These are phyloP conservation scores for Condylura cristata DNA, from an alignment of 2,113 vertebrate species.

Conservation along the genomic window DNA sequence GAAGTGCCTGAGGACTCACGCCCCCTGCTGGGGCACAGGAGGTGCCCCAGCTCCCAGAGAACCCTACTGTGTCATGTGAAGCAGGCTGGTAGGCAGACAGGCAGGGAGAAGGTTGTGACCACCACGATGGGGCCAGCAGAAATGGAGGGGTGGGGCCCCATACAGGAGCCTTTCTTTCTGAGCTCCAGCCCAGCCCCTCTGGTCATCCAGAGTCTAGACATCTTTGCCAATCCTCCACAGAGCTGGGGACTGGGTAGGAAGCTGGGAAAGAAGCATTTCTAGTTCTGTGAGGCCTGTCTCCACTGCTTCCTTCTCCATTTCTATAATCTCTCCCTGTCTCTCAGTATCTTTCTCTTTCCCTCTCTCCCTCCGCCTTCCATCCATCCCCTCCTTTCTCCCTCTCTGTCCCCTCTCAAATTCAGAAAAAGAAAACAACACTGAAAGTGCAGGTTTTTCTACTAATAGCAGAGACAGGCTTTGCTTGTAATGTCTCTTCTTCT, in stretches of 20 bases:
- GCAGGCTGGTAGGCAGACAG: slow-evolving; percentile 67
- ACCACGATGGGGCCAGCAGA: background rate
- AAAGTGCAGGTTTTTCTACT: slow-evolving; percentile 75
- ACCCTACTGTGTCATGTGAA: slow-evolving; percentile 96
- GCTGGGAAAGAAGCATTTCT: slow-evolving; percentile 60
- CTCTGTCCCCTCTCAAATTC: slow-evolving; percentile 34
- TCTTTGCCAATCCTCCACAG: slow-evolving; percentile 56
- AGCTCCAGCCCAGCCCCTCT: slow-evolving; percentile 48
- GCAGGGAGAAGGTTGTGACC: slow-evolving; percentile 45
- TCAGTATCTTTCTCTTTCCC: background rate
- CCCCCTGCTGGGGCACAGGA: slow-evolving; percentile 96
- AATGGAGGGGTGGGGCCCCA: slow-evolving; percentile 11
- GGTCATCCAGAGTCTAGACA: slow-evolving; percentile 51
- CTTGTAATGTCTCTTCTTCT: slow-evolving; percentile 73
- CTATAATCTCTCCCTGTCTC: background rate
- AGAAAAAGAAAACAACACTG: slow-evolving; percentile 73
- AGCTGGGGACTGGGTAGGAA: background rate
- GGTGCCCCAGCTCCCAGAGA: slow-evolving; percentile 94
- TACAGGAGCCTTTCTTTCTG: slow-evolving; percentile 61
- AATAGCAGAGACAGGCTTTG: slow-evolving; percentile 70
- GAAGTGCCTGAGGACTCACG: slow-evolving; percentile 93
- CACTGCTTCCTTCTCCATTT: slow-evolving; percentile 37
- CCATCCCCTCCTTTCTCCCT: background rate
- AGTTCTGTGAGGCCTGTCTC: slow-evolving; percentile 65
- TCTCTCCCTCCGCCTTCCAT: background rate